These are phyloP conservation scores for Prosapia bicincta DNA, from an alignment of 2,888 invertebrate genomes.

Conservation along the genomic window DNA sequence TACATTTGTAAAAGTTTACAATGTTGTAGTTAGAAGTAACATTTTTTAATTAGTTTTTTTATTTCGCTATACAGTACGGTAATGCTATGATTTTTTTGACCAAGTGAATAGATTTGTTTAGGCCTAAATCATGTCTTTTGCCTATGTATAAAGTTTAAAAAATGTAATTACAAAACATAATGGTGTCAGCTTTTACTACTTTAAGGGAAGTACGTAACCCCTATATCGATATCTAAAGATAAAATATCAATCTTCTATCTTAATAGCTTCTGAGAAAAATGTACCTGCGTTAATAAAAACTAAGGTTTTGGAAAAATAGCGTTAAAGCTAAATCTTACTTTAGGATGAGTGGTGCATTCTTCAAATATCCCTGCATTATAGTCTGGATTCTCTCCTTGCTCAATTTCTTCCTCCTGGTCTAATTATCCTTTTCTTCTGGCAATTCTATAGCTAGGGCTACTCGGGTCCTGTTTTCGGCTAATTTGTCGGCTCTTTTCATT, in stretches of 20 bases:
- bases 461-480: slow-evolving; percentile 3
- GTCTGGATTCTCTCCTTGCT: neutral
- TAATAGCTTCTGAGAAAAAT: neutral
- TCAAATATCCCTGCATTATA: neutral
- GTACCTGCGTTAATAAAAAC: neutral
- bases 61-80: no score
- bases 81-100: no score
- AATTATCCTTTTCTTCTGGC: neutral
- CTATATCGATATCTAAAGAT: neutral
- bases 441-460: slow-evolving; percentile 7
- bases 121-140: no score
- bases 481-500: neutral
- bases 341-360: neutral
- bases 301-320: neutral
- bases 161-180: no score
- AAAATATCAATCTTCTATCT: neutral
- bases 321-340: neutral
- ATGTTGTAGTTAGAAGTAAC: no score
- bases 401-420: neutral
- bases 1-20: no score
- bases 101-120: no score
- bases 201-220: neutral
- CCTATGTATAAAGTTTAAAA: no score
- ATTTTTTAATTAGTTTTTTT: no score
- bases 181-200: neutral